Evolutionary conservation across 2,113 vertebrate species (phyloP), one percentile per base, ranked within the genome.

Genomic region (Eudyptes chrysolophus): DNA sequence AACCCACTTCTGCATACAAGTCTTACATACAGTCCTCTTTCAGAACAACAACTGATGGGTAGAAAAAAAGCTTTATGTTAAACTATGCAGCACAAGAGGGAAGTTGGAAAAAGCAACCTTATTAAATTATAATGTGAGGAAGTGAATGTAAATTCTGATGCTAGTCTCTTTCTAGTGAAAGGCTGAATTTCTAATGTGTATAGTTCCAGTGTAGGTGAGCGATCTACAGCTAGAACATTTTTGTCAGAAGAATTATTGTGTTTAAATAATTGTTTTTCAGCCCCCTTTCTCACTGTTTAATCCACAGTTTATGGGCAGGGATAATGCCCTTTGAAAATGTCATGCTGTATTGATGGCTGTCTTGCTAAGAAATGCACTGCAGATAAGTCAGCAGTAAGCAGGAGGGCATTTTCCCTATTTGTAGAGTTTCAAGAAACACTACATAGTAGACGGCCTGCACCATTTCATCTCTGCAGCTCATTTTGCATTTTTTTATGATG

Each of bases 391-490:
- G 71, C 76, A 46, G 38, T 52, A 74, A 87, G 9, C 32, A 79
- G 48, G 55, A 84, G 61, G 8, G 38, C 25, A 6, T 70, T 88
- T 89, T 66, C 66, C 27, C 26, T 57, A 2, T 58, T 72, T 86
- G 16, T n/a, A 68, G 75, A 57, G 9, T 86, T 88, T 93, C n/a
- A 75, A 57, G 74, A 71, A 90, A 48, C 62, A n/a, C 9, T 88
- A 14, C 69, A 38, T 20, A 81, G 55, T n/a, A 51, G 26, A 32
- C 0, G 0, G 48, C 17, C 89, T 80, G 68, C 44, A 91, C 51
- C 66, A 58, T 85, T 92, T 97, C 58, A 64, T 77, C 42, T 85
- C 85, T 85, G 32, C 82, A 96, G 84, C 65, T 96, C 76, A 55
- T 86, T 95, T 92, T 95, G 69, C 58, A 72, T 92, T 70, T 61